Evolutionary conservation across 1,140 invertebrate genomes (phyloP).

Genomic region (Aphidius ervi): DNA sequence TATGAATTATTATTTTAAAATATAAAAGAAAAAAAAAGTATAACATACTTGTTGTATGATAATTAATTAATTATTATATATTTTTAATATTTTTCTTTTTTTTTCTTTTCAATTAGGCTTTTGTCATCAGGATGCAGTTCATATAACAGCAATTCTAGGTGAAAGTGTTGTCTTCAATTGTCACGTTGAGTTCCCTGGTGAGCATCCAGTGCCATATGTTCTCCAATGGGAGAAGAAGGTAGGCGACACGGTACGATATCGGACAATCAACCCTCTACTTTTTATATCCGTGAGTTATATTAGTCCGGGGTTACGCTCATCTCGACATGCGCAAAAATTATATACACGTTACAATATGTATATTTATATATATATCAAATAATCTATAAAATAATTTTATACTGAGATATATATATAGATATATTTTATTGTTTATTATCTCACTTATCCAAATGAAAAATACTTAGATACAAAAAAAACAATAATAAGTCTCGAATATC

Average conservation of each 20-base stretch:
- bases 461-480: too few species aligned
- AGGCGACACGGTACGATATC: slow-evolving; percentile 86
- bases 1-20: too few species aligned
- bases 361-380: too few species aligned
- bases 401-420: too few species aligned
- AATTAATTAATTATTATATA: too few species aligned
- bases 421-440: too few species aligned
- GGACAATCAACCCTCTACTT: slow-evolving; percentile 62
- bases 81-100: slow-evolving; percentile 6
- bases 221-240: slow-evolving; percentile 98
- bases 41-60: too few species aligned
- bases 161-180: slow-evolving; percentile 95
- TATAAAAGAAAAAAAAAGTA: too few species aligned
- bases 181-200: slow-evolving; percentile 91
- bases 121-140: slow-evolving; percentile 82
- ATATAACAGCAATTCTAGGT: slow-evolving; percentile 91
- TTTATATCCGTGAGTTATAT: slow-evolving; percentile 54
- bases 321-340: slow-evolving; percentile 29
- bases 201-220: slow-evolving; percentile 91
- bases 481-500: too few species aligned
- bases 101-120: slow-evolving; percentile 55
- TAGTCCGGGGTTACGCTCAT: slow-evolving; percentile 44
- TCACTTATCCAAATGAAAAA: too few species aligned
- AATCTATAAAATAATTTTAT: too few species aligned
- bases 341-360: too few species aligned